Evolutionary conservation across 2,113 vertebrate species (phyloP), one percentile per base, ranked within the genome.

Genomic region (Taurulus bubalis): DNA sequence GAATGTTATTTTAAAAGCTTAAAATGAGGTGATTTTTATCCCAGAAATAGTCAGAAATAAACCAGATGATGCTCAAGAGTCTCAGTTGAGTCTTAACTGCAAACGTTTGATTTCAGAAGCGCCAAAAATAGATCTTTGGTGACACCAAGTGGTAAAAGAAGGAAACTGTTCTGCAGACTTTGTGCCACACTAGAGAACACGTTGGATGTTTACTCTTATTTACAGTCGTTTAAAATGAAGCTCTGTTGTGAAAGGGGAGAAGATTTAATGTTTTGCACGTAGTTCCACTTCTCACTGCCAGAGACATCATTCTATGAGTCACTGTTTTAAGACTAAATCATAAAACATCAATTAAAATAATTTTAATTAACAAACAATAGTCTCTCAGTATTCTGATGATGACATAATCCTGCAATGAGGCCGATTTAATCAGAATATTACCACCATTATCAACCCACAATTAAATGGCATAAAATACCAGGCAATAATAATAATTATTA

Each of bases 111-210:
- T 11, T 24, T 26, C 56, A 18, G 12, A 28, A 24, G 51, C 0
- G 0, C 15, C 30, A 30, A 0, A 16, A 51, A 1, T 0, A 14
- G 71, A 59, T 4, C 40, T 74, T 3, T 75, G 7, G 71, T 66
- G 75, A 59, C 85, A 74, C 71, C 77, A 3, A 64, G 87, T 89
- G 87, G 79, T 82, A 0, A 0, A 79, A 1, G 34, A 6, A 0
- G 3, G 66, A 4, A 80, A 80, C 56, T 3, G 3, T 26, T 36
- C 30, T 3, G 30, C 18, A 42, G 24, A 11, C 8, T 16, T 15
- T 49, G 8, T 26, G n/a, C n/a, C 16, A 20, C 40, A 18, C 12
- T 9, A 8, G 6, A 58, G 14, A 28, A 20, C 1, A 63, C 11
- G 20, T 22, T 36, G 4, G 32, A 63, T 12, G 47, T 55, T 36